Conservation (phyloP, 2,113 vertebrate species). For the Erythrocercus mccallii region DNA sequence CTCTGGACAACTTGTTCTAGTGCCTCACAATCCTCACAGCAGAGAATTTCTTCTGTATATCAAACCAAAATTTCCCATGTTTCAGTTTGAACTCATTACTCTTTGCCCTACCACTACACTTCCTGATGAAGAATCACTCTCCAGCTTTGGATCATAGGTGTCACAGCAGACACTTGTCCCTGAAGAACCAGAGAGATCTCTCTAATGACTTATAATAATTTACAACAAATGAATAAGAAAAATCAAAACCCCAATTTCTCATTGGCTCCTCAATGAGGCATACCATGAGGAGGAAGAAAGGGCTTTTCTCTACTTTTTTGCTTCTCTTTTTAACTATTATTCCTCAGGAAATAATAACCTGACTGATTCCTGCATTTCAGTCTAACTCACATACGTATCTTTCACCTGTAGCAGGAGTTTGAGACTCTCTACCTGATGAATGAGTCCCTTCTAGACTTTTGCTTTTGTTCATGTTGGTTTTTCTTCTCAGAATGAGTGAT, state of each 20-base stretch:
- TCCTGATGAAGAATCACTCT: not conserved
- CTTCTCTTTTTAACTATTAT: not conserved
- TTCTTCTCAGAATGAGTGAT: not conserved
- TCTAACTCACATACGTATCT: not conserved
- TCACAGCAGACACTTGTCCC: not conserved
- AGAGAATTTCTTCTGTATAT: not conserved
- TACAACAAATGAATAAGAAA: not conserved
- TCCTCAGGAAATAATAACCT: not conserved
- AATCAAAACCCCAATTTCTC: rapidly evolving
- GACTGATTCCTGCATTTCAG: not conserved
- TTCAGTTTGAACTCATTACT: not conserved
- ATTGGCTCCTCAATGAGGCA: not conserved
- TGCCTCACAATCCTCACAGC: too few species aligned
- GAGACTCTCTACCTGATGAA: not conserved
- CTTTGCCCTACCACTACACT: not conserved
- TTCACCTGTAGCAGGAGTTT: not conserved
- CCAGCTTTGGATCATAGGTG: not conserved
- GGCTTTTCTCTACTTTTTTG: not conserved
- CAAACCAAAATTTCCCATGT: not conserved
- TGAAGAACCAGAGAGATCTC: not conserved
- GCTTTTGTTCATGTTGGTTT: not conserved
- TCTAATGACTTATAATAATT: not conserved
- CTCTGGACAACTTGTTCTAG: not conserved
- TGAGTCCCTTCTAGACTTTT: not conserved
- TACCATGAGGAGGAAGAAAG: not conserved